A percentile compares a stretch with the other conserved stretches of the same genome.
phyloP scores from a whole-genome alignment of 2,113 vertebrate species.

The Gobiocypris rarus region DNA sequence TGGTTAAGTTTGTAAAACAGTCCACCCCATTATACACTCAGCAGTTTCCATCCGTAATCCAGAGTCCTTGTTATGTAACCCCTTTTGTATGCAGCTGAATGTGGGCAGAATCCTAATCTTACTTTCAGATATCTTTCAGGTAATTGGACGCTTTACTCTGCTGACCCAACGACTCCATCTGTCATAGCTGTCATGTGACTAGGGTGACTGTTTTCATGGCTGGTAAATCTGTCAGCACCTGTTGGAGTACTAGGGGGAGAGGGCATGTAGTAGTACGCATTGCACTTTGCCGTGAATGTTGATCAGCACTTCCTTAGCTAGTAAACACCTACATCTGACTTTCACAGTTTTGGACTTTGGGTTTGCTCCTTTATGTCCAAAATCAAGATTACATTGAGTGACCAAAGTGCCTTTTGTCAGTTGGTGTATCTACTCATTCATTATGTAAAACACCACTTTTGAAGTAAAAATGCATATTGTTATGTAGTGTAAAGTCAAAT shows the following conservation, averaged over 20 bases:
- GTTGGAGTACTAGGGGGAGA: background rate
- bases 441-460: no score
- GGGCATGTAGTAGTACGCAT: background rate
- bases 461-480: no score
- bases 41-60: background rate
- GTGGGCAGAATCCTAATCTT: slow-evolving; percentile 24
- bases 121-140: slow-evolving; percentile 17
- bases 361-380: background rate
- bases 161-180: slow-evolving; percentile 7
- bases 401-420: no score
- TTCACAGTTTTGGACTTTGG: background rate
- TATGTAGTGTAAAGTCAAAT: no score
- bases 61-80: slow-evolving; percentile 26
- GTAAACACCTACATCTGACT: background rate
- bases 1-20: background rate
- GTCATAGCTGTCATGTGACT: slow-evolving; percentile 32
- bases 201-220: slow-evolving; percentile 5
- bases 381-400: background rate
- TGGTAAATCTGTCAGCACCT: slow-evolving; percentile 46
- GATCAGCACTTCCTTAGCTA: background rate
- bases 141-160: slow-evolving; percentile 1
- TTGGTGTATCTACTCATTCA: no score
- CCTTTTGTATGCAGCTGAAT: slow-evolving; percentile 18
- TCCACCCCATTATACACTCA: slow-evolving; percentile 2
- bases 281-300: background rate